These are phyloP conservation scores for Suricata suricatta DNA, from an alignment of 2,113 vertebrate genomes.

Conservation along the genomic window DNA sequence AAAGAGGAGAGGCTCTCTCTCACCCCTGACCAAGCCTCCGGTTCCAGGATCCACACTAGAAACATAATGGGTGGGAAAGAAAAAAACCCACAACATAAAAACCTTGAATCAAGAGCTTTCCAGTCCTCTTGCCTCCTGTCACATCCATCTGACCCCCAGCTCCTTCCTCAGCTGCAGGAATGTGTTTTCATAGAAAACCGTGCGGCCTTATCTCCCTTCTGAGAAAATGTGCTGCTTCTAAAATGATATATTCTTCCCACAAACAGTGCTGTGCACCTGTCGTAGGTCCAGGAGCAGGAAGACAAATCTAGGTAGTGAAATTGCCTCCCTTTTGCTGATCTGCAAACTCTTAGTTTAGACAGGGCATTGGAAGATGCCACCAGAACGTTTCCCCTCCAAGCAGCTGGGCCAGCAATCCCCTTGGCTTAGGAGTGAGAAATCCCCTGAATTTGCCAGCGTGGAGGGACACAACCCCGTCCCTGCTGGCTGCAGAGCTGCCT, in stretches of 20 bases:
- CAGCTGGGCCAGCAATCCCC: neutral
- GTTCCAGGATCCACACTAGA: neutral
- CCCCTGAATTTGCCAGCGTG: neutral
- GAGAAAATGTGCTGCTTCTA: neutral
- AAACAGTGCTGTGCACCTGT: neutral
- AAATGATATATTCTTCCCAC: neutral
- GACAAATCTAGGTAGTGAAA: neutral
- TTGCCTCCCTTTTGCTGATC: neutral
- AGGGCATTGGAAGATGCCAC: neutral
- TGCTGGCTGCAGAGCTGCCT: neutral
- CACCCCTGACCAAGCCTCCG: neutral
- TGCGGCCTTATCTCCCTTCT: neutral
- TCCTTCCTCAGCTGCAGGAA: neutral
- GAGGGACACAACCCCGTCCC: neutral
- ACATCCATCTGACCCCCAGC: neutral
- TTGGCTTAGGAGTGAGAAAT: slow-evolving; percentile 39
- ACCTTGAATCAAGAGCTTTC: neutral
- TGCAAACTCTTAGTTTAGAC: neutral
- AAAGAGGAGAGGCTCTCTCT: neutral
- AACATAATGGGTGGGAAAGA: neutral
- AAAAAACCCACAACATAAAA: neutral
- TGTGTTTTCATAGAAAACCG: neutral
- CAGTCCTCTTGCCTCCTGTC: neutral
- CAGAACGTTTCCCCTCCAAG: neutral
- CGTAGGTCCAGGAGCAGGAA: neutral